Conservation (phyloP, 2,113 vertebrate genomes). For the Mormyrus iriodes region DNA sequence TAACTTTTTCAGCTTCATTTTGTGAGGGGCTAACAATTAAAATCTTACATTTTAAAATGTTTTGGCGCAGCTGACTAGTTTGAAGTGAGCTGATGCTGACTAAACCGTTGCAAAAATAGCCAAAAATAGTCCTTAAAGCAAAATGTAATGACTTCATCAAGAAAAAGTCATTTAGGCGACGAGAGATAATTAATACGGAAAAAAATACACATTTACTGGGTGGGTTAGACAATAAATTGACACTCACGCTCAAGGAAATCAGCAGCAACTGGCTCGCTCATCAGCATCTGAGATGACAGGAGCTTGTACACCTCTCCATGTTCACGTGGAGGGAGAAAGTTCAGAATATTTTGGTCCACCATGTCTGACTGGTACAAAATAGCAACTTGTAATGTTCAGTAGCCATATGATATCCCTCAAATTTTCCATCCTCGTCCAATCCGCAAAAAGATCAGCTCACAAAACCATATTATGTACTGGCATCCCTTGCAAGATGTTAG, state of each 20-base stretch:
- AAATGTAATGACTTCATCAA: background rate
- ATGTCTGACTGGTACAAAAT: constrained; percentile 83
- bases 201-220: background rate
- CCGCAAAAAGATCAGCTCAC: background rate
- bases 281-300: constrained; percentile 71
- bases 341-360: constrained; percentile 88
- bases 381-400: constrained; percentile 45
- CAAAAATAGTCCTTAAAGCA: background rate
- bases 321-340: constrained; percentile 83
- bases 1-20: too few relatives aligned
- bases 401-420: background rate
- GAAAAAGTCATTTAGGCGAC: background rate
- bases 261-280: constrained; percentile 63
- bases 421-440: background rate
- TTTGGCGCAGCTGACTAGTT: background rate
- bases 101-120: background rate
- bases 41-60: background rate
- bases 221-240: constrained; percentile 4
- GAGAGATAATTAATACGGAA: background rate
- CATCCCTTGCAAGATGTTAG: background rate
- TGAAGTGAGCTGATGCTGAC: background rate
- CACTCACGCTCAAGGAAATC: constrained; percentile 75
- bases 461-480: background rate
- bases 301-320: constrained; percentile 79
- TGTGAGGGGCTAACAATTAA: background rate